Evolutionary conservation across 2,797 vertebrate species (phyloP), one percentile per base, ranked within the genome.

Genomic region (Intellagama lesueurii): DNA sequence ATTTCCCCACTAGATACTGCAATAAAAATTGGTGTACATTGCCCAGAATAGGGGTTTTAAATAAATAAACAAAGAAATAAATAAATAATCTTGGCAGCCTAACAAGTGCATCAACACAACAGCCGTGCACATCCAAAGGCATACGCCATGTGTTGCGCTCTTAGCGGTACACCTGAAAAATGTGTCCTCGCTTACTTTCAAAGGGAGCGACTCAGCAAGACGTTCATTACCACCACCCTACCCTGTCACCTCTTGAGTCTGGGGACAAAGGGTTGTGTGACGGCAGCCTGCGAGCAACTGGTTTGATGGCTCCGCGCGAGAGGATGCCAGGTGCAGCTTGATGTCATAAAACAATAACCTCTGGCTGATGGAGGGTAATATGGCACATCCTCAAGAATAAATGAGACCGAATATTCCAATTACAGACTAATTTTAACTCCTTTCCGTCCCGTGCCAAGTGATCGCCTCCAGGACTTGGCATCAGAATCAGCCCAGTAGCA

Each of bases 371-470:
- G 88, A 94, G 89, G 95, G 92, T 93, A 95, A 96, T 94, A 94
- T 96, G 97, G 96, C 95, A 96, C 90, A 91, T 96, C 95, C 94
- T 97, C 96, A 97, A 95, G 96, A 96, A 96, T 95, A 97, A 97
- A 97, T 94, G 95, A 96, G 95, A 97, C 94, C 96, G 96, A 97
- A 97, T 96, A 96, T 97, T 96, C 95, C 95, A 97, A 94, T 97
- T 96, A 97, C 91, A 91, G 92, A 78, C 85, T 92, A 91, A 94
- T 96, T 93, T 95, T 85, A 83, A 91, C 93, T 92, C 90, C 92
- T 93, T 93, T 94, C 94, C 82, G 47, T 93, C 94, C 92, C 89
- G 86, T 81, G 94, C 96, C 96, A 96, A 96, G 92, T 84, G 81
- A 95, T 95, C 95, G 91, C 96, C 95, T 96, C 93, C 94, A 90